A percentile compares a stretch with the other conserved stretches of the same genome.
Evolutionary conservation across 2,888 invertebrate species (phyloP).

Genomic region (Drosophila robusta): DNA sequence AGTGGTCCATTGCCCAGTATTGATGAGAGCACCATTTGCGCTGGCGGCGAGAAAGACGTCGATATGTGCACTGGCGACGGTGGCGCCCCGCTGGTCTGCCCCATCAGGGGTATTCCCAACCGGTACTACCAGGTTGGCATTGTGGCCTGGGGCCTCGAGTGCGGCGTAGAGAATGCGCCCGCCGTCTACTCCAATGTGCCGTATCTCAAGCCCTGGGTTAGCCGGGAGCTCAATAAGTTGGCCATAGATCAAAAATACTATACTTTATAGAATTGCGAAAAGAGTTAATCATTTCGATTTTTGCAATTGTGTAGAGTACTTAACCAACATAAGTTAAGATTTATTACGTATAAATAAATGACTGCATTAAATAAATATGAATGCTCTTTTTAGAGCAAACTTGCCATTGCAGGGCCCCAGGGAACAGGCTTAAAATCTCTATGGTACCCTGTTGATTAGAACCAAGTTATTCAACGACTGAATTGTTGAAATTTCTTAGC

Average conservation of each 20-base stretch:
- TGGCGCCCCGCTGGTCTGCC: slow-evolving; percentile 91
- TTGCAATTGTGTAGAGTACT: no score
- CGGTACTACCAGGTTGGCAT: slow-evolving; percentile 86
- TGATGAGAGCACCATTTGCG: slow-evolving; percentile 89
- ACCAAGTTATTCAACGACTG: no score
- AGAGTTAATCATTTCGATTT: no score
- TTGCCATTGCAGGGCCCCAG: no score
- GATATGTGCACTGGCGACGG: slow-evolving; percentile 92
- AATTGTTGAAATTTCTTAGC: no score
- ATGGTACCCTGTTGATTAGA: no score
- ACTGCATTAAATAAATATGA: no score
- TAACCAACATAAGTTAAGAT: no score
- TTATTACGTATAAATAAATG: no score
- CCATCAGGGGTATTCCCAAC: slow-evolving; percentile 83
- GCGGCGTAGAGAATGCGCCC: slow-evolving; percentile 88
- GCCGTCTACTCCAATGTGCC: slow-evolving; percentile 90
- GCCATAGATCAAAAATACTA: slow-evolving; percentile 15
- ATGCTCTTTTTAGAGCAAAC: no score
- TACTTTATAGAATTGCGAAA: no score
- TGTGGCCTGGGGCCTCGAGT: slow-evolving; percentile 93
- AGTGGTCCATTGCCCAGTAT: slow-evolving; percentile 86
- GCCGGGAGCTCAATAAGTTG: slow-evolving; percentile 4
- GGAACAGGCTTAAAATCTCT: no score
- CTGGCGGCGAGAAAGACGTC: slow-evolving; percentile 89
- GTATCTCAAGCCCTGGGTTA: slow-evolving; percentile 19